A percentile compares a stretch with the other conserved stretches of the same genome.
phyloP scores from a whole-genome alignment of 2,888 invertebrate genomes.

The Nomada lathburiana region DNA sequence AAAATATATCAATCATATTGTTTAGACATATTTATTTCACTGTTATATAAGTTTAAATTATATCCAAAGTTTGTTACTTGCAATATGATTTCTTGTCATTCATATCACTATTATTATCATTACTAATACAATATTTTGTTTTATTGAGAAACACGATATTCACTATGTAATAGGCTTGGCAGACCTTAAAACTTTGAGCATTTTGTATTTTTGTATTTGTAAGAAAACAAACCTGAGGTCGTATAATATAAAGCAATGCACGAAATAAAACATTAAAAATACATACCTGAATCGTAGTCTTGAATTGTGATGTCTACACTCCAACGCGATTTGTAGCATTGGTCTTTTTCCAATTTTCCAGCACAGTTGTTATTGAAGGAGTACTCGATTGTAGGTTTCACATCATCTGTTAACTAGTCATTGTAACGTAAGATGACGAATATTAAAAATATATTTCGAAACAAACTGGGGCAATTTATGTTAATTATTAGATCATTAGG shows the following conservation, averaged over 20 bases:
- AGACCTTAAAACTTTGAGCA: neutral
- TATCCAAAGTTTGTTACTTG: no score
- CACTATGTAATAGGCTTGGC: neutral
- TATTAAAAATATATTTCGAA: neutral
- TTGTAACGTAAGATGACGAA: conserved; percentile 28
- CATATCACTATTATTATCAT: no score
- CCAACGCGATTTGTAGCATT: conserved; percentile 89
- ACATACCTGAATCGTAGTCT: conserved; percentile 85
- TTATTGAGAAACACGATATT: neutral
- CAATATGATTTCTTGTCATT: no score
- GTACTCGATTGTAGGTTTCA: conserved; percentile 87
- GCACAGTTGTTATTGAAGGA: conserved; percentile 88
- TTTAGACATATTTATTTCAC: no score
- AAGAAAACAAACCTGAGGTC: neutral
- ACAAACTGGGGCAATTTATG: no score
- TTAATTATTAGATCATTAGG: no score
- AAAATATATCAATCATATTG: neutral
- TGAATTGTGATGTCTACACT: conserved; percentile 88
- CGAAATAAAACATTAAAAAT: neutral
- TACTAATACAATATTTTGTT: no score
- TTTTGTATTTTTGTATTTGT: neutral
- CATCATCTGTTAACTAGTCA: conserved; percentile 84
- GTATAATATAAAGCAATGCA: neutral
- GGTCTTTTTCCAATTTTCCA: conserved; percentile 85
- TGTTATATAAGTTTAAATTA: no score